Percentiles rank a stretch among this genome's conserved stretches.
phyloP scores from a whole-genome alignment of 2,888 invertebrate species.

The Holacanthella duospinosa region DNA sequence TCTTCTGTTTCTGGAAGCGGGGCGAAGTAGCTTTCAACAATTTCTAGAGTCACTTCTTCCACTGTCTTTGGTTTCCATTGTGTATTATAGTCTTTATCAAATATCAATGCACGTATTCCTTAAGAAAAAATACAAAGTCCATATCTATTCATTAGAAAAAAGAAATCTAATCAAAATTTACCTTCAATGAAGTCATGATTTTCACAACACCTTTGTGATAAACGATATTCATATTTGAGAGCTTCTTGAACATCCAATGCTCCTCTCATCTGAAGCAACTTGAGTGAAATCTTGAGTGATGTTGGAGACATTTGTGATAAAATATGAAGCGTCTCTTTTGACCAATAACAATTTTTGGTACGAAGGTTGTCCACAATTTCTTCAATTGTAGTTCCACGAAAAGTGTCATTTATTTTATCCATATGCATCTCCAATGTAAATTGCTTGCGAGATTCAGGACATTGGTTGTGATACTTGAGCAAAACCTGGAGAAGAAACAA shows the following conservation, averaged over 20 bases:
- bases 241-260: conserved; percentile 66
- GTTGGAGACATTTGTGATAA: conserved; percentile 79
- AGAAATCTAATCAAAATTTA: conserved; percentile 37
- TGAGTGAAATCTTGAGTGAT: conserved; percentile 75
- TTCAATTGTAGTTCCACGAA: conserved; percentile 63
- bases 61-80: conserved; percentile 75
- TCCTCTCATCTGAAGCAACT: conserved; percentile 64
- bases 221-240: conserved; percentile 78
- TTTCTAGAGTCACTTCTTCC: conserved; percentile 63
- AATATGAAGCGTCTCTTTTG: conserved; percentile 56
- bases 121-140: neutral
- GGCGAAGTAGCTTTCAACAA: conserved; percentile 65
- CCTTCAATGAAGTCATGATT: conserved; percentile 76
- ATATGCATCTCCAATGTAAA: conserved; percentile 32
- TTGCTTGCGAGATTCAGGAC: conserved; percentile 21
- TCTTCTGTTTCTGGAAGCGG: conserved; percentile 59
- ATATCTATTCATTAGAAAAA: too few relatives aligned
- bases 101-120: conserved; percentile 73
- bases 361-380: conserved; percentile 64
- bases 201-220: conserved; percentile 53
- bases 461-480: conserved; percentile 21
- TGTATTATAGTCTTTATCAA: conserved; percentile 89
- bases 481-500: conserved; percentile 16
- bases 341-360: conserved; percentile 73
- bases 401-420: conserved; percentile 66